Evolutionary conservation across 2,888 invertebrate species (phyloP), one percentile per base, ranked within the genome.

Genomic region (Lymantria monacha): DNA sequence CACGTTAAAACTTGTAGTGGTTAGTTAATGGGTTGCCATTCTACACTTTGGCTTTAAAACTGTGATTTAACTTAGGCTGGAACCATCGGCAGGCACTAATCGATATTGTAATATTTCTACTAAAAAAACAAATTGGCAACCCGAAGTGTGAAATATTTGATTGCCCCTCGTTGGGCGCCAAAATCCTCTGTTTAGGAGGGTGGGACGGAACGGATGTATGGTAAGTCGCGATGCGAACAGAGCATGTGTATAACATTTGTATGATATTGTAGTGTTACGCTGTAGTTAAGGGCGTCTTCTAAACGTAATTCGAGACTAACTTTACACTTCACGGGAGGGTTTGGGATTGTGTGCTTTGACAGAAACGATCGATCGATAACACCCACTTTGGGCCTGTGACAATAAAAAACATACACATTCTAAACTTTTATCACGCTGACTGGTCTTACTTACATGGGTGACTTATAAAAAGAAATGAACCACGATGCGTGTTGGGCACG

Each of bases 91-190:
- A 59, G 61, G 65, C 66, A 67, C 62, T 67, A 67, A 67, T 57
- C 50, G 47, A 64, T 60, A 63, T 46, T 50, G 38, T 69, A 65
- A 72, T 59, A 66, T 61, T 57, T 62, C 61, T 61, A 66, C 59
- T 71, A 66, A 69, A 33, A 45, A 45, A 42, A 22, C 5, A 3
- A 22, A 55, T 68, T 76, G 76, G 75, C 74, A 72, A 74, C 76
- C 75, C 69, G 68, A 66, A 41, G 69, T 69, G 66, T 68, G 72
- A 70, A 74, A 71, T 75, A 22, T 22, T 22, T 79, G n/a, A 60
- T 66, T 68, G 74, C 62, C 76, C 76, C 74, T 53, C 53, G 66
- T 64, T 70, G 81, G 81, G 79, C 79, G 78, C 74, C 74, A 74
- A 57, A 46, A 55, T 55, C 53, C 51, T 59, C 62, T 54, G 51